Evolutionary conservation across 2,888 invertebrate species (phyloP).

Genomic region (Drosophila gaucha): DNA sequence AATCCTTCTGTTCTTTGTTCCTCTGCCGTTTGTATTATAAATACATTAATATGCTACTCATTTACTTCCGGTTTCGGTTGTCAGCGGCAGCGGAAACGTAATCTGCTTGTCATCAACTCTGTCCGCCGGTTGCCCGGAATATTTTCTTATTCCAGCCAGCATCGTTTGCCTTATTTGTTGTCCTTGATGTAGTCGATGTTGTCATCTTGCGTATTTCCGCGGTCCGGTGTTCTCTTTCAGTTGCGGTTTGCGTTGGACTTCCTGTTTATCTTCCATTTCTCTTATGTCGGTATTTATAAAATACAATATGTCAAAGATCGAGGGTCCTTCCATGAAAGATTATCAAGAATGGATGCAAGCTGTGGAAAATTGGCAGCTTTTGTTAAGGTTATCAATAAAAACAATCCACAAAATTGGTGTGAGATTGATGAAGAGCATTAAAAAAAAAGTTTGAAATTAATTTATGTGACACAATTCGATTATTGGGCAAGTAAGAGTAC

Average conservation of each 20-base stretch:
- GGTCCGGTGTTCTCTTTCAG: slow-evolving; percentile 55
- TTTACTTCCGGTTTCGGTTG: slow-evolving; percentile 63
- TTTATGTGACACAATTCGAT: not conserved
- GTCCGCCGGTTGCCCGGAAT: slow-evolving; percentile 32
- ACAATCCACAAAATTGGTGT: not conserved
- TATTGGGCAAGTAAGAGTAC: not conserved
- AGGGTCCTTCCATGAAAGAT: not conserved
- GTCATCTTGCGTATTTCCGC: slow-evolving; percentile 73
- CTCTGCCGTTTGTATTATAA: slow-evolving; percentile 46
- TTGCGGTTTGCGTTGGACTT: slow-evolving; percentile 69
- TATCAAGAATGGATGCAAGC: slow-evolving; percentile 2
- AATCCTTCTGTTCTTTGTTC: slow-evolving; percentile 1
- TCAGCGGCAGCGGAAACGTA: slow-evolving; percentile 76
- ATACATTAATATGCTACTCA: slow-evolving; percentile 67
- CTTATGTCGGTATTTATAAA: slow-evolving; percentile 27
- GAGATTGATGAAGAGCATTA: not conserved
- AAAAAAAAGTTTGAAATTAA: not conserved
- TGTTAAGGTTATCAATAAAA: not conserved
- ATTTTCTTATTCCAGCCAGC: slow-evolving; percentile 32
- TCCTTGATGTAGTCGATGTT: slow-evolving; percentile 39
- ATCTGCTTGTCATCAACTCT: slow-evolving; percentile 77
- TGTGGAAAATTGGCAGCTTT: slow-evolving; percentile 21
- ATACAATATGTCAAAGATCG: slow-evolving; percentile 39
- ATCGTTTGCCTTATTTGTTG: slow-evolving; percentile 27
- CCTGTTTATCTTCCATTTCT: slow-evolving; percentile 64